Base-by-base conservation (phyloP, 2,888 invertebrate genomes). In the Meiosimyza decipiens region DNA sequence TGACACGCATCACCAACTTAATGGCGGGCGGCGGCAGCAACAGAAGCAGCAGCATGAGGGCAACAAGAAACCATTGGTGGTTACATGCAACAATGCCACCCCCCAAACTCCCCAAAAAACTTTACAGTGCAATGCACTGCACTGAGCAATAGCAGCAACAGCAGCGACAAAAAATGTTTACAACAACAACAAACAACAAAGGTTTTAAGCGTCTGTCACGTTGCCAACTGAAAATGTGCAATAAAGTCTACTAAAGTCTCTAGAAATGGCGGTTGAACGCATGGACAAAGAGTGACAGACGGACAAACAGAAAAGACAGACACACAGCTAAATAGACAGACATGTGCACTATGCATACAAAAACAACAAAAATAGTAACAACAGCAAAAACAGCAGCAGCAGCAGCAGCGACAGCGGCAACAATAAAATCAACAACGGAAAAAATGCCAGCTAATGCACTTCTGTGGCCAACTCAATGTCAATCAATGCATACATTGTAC, bases 391-490 rank as follows among this genome's bases (percentile, higher is more conserved):
- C 49, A 7, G 7, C 4, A 40, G 4, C 28, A 33, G 5, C 18
- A 33, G 28, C 22, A 69, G 15, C 15, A 72, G 15, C 60, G 64
- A 57, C 72, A 69, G 57, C 50, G 52, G 55, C 54, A 68, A 49
- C 50, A 47, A 68, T 9, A 49, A 49, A 15, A 60, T 47, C 54
- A 65, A 15, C 7, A 22, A 33, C 13, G 15, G 5, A n/a, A 73
- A 52, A n/a, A 66, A 55, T 40, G 55, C 78, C 74, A 83, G 84
- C 85, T 85, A 85, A 85, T 85, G 85, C 84, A 85, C 84, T 85
- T 84, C 82, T 81, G 80, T 77, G 81, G 80, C 81, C 82, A 83
- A 83, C 85, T 83, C 82, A 84, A 82, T 79, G 81, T 82, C 82
- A 82, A 82, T 82, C 80, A 80, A 70, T 72, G 76, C 71, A 69